Evolutionary conservation across 2,888 invertebrate genomes (phyloP).

Genomic region (Brachyptera putata): DNA sequence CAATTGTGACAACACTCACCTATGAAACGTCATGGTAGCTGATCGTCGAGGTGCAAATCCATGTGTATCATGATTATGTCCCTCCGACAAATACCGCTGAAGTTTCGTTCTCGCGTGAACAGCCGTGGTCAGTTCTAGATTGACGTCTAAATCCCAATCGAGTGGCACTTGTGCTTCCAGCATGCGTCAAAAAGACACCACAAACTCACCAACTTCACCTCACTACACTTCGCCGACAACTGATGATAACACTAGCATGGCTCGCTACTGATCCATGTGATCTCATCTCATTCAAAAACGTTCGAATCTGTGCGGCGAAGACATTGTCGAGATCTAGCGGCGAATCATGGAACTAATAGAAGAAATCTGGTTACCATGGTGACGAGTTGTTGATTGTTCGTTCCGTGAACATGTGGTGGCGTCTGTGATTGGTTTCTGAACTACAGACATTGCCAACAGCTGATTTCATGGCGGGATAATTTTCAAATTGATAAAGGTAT

Average conservation of each 20-base stretch:
- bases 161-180: slow-evolving; percentile 29
- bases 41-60: slow-evolving; percentile 31
- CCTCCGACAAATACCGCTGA: slow-evolving; percentile 35
- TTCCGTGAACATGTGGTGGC: too few relatives aligned
- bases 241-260: background rate
- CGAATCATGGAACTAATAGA: background rate
- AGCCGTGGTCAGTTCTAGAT: slow-evolving; percentile 33
- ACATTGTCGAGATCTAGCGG: background rate
- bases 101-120: slow-evolving; percentile 28
- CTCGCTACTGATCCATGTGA: background rate
- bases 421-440: too few relatives aligned
- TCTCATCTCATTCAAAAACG: background rate
- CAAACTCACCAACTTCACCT: background rate
- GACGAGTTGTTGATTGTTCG: too few relatives aligned
- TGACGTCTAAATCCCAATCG: slow-evolving; percentile 35
- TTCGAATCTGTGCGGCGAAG: background rate
- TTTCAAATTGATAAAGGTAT: too few relatives aligned
- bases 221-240: background rate
- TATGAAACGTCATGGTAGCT: slow-evolving; percentile 34
- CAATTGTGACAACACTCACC: too few relatives aligned
- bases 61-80: slow-evolving; percentile 30
- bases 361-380: too few relatives aligned
- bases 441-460: too few relatives aligned
- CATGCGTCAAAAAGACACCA: slow-evolving; percentile 13
- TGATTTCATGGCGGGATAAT: too few relatives aligned